These are phyloP conservation scores for Pyrrhia umbra DNA, from an alignment of 2,888 invertebrate genomes.

Conservation along the genomic window DNA sequence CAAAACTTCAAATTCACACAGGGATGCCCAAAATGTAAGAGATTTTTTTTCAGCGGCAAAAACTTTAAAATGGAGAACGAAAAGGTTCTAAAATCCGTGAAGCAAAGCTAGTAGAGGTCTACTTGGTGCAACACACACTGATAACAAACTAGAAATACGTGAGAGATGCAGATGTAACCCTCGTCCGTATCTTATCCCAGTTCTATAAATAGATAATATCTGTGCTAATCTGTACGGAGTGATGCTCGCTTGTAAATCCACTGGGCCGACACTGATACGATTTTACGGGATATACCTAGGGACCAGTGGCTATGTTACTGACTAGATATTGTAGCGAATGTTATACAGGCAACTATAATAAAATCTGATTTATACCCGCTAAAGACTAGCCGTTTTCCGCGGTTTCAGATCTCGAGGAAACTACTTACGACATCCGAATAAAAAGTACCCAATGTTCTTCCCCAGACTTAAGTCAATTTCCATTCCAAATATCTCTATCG, in stretches of 20 bases:
- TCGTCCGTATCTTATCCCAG: conserved; percentile 47
- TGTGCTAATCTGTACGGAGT: conserved; percentile 54
- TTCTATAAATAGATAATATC: conserved; percentile 52
- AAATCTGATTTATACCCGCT: too few relatives aligned
- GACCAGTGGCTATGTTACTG: conserved; percentile 10
- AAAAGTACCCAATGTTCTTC: too few relatives aligned
- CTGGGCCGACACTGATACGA: conserved; percentile 48
- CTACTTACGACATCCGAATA: too few relatives aligned
- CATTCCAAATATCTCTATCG: too few relatives aligned
- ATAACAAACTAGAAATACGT: conserved; percentile 50
- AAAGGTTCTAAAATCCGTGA: background rate
- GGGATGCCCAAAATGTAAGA: conserved; percentile 12
- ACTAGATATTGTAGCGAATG: background rate
- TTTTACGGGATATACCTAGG: conserved; percentile 45
- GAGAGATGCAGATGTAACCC: conserved; percentile 46
- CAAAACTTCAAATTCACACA: conserved; percentile 32
- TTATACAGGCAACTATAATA: too few relatives aligned
- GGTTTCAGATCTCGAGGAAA: too few relatives aligned
- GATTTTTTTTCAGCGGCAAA: background rate
- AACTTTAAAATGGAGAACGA: background rate
- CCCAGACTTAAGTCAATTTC: too few relatives aligned
- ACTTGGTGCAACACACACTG: conserved; percentile 25
- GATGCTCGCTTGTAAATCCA: conserved; percentile 44
- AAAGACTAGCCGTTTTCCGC: too few relatives aligned
- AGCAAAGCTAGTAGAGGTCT: too few relatives aligned